These are phyloP conservation scores for Pygmarrhopalites habei DNA, from an alignment of 1,140 invertebrate species.

Conservation along the genomic window DNA sequence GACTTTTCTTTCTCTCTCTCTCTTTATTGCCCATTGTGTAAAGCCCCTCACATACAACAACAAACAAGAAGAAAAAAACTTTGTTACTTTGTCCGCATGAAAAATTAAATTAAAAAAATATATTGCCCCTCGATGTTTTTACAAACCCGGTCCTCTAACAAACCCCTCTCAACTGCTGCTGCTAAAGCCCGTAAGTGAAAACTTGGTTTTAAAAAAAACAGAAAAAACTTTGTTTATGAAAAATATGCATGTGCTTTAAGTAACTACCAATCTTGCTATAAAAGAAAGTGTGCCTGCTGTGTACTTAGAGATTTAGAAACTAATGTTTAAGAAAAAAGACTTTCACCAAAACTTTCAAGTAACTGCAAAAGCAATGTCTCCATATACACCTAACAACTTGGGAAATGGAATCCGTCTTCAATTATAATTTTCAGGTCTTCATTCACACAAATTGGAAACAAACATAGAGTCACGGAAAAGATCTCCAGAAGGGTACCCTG, in stretches of 20 bases:
- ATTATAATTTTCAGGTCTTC: no score
- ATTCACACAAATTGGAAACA: neutral
- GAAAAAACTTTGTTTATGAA: neutral
- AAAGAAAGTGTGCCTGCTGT: neutral
- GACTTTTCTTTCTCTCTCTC: no score
- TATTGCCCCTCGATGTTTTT: no score
- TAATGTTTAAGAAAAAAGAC: neutral
- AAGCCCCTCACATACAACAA: no score
- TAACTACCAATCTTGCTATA: neutral
- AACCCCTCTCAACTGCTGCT: neutral
- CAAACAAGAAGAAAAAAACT: no score
- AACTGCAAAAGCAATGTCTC: neutral
- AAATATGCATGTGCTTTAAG: neutral
- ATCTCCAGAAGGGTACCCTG: neutral
- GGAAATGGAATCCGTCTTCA: neutral
- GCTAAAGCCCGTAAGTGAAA: slow-evolving; percentile 8
- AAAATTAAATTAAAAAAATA: no score
- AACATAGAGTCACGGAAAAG: neutral
- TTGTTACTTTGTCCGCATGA: no score
- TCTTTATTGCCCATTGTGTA: no score
- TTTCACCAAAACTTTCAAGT: neutral
- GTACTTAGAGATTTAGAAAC: neutral
- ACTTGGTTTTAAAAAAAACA: neutral
- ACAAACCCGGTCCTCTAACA: neutral
- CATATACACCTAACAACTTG: neutral